Conservation (phyloP, 1,140 invertebrate genomes). For the Micrasema minimum region DNA sequence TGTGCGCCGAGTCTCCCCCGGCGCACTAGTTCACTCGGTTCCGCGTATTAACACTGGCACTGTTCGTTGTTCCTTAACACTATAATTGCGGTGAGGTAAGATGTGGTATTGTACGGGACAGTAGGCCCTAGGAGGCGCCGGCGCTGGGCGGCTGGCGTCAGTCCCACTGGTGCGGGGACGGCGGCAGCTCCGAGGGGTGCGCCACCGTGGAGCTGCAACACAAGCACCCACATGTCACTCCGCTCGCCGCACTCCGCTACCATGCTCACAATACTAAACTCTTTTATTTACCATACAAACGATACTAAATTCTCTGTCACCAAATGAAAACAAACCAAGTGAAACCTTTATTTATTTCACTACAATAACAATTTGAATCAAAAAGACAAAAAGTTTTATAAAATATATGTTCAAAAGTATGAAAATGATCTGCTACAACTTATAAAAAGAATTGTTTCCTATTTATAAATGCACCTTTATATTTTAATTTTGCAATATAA, state of each 20-base stretch:
- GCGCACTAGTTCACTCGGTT: no score
- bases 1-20: conserved; percentile 9
- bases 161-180: conserved; percentile 97
- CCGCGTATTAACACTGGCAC: conserved; percentile 41
- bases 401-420: no score
- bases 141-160: conserved; percentile 68
- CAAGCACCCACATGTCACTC: conserved; percentile 22
- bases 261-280: no score
- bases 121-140: conserved; percentile 40
- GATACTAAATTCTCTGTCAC: conserved; percentile 6
- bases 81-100: conserved; percentile 50
- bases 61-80: conserved; percentile 42
- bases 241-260: background rate
- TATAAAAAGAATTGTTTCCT: no score
- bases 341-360: no score
- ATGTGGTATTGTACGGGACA: conserved; percentile 41
- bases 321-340: conserved; percentile 4
- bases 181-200: conserved; percentile 95
- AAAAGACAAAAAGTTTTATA: no score
- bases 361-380: no score
- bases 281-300: background rate
- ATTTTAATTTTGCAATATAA: no score
- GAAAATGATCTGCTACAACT: no score
- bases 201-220: conserved; percentile 94
- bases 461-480: no score